Evolutionary conservation across 2,888 invertebrate species (phyloP).

Genomic region (Lamproptera curius): DNA sequence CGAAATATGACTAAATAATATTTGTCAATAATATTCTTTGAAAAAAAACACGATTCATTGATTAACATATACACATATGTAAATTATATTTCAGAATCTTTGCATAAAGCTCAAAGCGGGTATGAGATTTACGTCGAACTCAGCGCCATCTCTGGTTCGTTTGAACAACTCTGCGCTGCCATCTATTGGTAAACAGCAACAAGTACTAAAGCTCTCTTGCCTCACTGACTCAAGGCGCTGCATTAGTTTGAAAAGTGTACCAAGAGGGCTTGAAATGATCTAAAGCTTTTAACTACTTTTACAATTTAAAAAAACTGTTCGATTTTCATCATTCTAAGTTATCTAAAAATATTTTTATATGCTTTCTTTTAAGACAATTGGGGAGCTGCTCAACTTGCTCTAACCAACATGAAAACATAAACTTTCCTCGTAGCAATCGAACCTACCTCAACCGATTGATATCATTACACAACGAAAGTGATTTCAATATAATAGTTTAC

Average conservation of each 20-base stretch:
- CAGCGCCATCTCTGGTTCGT: conserved; percentile 8
- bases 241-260: background rate
- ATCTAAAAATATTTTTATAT: no score
- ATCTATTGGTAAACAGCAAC: background rate
- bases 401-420: no score
- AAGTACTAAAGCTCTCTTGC: background rate
- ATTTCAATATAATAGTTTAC: no score
- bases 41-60: background rate
- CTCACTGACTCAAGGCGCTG: background rate
- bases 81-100: background rate
- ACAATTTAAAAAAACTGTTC: no score
- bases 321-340: no score
- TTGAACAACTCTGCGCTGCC: background rate
- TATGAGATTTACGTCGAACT: background rate
- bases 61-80: background rate
- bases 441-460: no score
- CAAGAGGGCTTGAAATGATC: no score
- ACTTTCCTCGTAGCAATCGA: no score
- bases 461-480: no score
- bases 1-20: background rate
- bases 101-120: background rate
- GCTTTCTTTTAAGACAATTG: no score
- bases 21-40: background rate
- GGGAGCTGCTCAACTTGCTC: no score
- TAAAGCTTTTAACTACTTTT: no score